Percentiles rank a stretch among this genome's conserved stretches.
These are phyloP conservation scores for Hylaea fasciaria DNA, from an alignment of 2,888 invertebrate species.

Conservation along the genomic window DNA sequence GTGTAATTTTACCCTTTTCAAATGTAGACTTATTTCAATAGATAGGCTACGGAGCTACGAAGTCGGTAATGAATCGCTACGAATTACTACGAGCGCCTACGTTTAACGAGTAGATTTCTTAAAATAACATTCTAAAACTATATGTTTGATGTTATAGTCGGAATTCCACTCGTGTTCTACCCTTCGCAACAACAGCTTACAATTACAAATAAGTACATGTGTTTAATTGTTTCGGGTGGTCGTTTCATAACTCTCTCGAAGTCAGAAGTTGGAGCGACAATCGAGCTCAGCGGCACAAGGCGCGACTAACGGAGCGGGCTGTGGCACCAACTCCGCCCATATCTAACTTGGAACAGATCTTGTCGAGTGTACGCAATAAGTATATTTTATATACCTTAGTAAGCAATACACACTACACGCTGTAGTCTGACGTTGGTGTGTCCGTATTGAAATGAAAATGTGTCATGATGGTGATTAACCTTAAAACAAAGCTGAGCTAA, in stretches of 20 bases:
- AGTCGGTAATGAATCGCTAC: not conserved
- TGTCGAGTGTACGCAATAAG: constrained; percentile 12
- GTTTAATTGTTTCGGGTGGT: constrained; percentile 20
- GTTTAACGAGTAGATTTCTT: not conserved
- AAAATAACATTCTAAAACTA: not conserved
- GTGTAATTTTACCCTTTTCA: not conserved
- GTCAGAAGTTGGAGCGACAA: constrained; percentile 25
- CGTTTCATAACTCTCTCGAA: constrained; percentile 27
- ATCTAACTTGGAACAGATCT: constrained; percentile 40
- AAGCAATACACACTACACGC: not conserved
- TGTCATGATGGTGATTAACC: too few relatives aligned
- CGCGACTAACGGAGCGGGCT: constrained; percentile 21
- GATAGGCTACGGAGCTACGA: not conserved
- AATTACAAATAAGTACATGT: constrained; percentile 17
- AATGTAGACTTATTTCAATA: not conserved
- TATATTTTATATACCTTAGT: not conserved
- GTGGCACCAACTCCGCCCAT: constrained; percentile 48
- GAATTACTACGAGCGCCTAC: not conserved
- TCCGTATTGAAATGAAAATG: too few relatives aligned
- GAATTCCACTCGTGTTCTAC: not conserved
- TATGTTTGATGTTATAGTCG: not conserved
- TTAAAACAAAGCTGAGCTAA: constrained; percentile 8
- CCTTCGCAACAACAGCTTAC: constrained; percentile 1
- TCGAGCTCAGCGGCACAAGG: not conserved
- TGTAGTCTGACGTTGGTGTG: too few relatives aligned